These are phyloP conservation scores for Quadriops clusia DNA, from an alignment of 2,888 invertebrate species.

Conservation along the genomic window DNA sequence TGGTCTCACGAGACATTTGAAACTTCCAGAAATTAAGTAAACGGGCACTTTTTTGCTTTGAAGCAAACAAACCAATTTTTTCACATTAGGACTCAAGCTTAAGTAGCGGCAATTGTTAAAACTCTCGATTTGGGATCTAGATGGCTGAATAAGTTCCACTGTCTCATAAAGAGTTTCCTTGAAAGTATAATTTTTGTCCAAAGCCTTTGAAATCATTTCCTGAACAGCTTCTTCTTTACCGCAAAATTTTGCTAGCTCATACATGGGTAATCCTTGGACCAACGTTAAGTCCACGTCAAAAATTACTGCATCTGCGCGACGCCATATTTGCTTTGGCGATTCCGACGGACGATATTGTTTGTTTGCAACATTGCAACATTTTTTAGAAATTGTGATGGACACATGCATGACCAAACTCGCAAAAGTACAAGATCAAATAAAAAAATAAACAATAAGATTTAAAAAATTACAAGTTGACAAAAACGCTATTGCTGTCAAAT, in stretches of 20 bases:
- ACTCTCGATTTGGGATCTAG: conserved; percentile 59
- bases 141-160: conserved; percentile 79
- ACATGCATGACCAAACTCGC: too few species aligned
- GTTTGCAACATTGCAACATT: too few species aligned
- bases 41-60: neutral
- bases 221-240: conserved; percentile 84
- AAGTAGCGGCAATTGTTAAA: conserved; percentile 67
- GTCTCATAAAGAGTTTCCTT: conserved; percentile 75
- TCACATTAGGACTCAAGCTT: conserved; percentile 70
- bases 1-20: neutral
- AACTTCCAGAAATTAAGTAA: neutral
- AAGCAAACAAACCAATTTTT: conserved; percentile 64
- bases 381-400: too few species aligned
- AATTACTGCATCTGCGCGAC: conserved; percentile 81
- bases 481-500: too few species aligned
- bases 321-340: conserved; percentile 50
- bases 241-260: conserved; percentile 89
- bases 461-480: too few species aligned
- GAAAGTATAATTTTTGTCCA: conserved; percentile 88
- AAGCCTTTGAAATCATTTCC: conserved; percentile 79
- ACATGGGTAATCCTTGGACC: conserved; percentile 90
- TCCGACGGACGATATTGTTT: too few species aligned
- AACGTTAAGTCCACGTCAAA: conserved; percentile 99
- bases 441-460: too few species aligned
- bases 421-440: too few species aligned